These are phyloP conservation scores for Pagrus major DNA, from an alignment of 2,113 vertebrate genomes.

Conservation along the genomic window DNA sequence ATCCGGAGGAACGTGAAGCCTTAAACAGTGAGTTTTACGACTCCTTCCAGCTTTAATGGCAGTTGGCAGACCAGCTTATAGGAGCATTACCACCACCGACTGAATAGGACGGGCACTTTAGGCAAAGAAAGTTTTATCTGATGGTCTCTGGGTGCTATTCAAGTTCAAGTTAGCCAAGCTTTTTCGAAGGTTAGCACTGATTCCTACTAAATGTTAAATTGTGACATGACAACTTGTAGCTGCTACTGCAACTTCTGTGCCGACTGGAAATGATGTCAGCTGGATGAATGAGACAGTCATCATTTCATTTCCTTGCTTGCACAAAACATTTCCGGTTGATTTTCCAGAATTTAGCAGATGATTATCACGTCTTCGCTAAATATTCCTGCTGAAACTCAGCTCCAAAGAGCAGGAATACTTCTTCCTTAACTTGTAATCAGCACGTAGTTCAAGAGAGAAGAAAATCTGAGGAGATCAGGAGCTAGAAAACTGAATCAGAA, in stretches of 20 bases:
- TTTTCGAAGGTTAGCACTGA: too few relatives aligned
- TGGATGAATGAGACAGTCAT: not conserved
- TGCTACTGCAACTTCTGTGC: not conserved
- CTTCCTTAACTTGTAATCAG: not conserved
- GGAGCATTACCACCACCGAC: too few relatives aligned
- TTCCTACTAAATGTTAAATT: too few relatives aligned
- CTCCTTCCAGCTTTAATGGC: too few relatives aligned
- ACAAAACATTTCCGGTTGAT: not conserved
- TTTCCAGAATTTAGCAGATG: not conserved
- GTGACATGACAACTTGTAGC: too few relatives aligned
- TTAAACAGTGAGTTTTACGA: too few relatives aligned
- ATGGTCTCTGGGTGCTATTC: too few relatives aligned
- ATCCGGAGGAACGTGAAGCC: too few relatives aligned
- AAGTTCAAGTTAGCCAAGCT: too few relatives aligned
- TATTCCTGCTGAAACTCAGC: not conserved
- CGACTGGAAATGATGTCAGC: not conserved
- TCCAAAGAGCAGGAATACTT: not conserved
- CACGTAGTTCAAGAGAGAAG: not conserved
- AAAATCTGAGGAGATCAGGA: not conserved
- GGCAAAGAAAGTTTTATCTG: too few relatives aligned
- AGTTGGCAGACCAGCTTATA: too few relatives aligned
- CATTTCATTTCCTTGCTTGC: not conserved
- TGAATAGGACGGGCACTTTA: too few relatives aligned
- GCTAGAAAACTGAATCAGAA: not conserved
- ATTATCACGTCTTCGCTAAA: not conserved